Evolutionary conservation across 2,113 vertebrate genomes (phyloP), one percentile per base, ranked within the genome.

Genomic region (Pelvicachromis taeniatus): DNA sequence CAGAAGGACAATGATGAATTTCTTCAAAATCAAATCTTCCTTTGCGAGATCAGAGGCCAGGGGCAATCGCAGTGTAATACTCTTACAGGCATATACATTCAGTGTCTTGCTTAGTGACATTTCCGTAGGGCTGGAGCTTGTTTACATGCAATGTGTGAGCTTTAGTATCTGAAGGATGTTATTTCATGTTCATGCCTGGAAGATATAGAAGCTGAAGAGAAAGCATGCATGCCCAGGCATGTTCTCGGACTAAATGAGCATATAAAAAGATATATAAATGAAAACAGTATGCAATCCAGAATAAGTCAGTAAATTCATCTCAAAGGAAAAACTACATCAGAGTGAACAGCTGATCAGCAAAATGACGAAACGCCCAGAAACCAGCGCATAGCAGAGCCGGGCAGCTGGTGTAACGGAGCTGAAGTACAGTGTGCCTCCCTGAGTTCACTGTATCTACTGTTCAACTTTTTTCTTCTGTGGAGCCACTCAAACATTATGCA

Each of bases 331-430:
- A 85, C 58, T 65, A 40, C 82, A 85, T 70, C 78, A 63, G 78
- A 78, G 81, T 61, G 9, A 91, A 91, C 84, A 90, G 89, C 91
- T 90, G 90, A 93, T 94, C 84, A 83, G 91, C 83, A 85, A 87
- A 90, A 92, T 95, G 94, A 95, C 4, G 94, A 93, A 93, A 95
- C 63, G 68, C 10, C 17, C 56, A 82, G 94, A 92, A 95, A 95
- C 21, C 9, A 2, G 82, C 50, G 8, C 29, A 52, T 84, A 84
- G 85, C 58, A 16, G 86, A 70, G 54, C 7, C 78, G n/a, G 77
- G 63, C 50, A 88, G 61, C 68, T 52, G 59, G 13, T 82, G 68
- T 23, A 85, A 89, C 83, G 23, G 80, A 82, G 70, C 83, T 70
- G 11, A 75, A 85, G 85, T 68, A 58, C 86, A 87, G 83, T 54